Conservation (phyloP, 1,140 invertebrate species). For the Goniozus legneri region DNA sequence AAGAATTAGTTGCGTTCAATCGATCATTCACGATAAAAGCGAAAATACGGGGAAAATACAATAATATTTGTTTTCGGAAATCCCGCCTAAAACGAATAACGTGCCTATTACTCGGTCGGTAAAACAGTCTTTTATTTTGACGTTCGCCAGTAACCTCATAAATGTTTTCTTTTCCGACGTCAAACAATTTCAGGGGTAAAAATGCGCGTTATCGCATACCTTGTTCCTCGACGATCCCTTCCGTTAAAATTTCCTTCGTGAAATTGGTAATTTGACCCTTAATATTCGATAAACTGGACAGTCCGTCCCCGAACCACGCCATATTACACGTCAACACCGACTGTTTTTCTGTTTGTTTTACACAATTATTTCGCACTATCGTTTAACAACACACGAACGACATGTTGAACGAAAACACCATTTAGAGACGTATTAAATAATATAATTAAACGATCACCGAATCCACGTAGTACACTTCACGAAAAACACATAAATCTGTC, state of each 20-base stretch:
- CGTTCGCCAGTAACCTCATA: slow-evolving; percentile 35
- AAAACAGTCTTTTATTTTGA: slow-evolving; percentile 48
- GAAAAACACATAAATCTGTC: slow-evolving; percentile 17
- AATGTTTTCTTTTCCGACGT: background rate
- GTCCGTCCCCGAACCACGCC: slow-evolving; percentile 74
- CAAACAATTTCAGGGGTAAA: background rate
- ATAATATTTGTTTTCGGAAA: too few species aligned
- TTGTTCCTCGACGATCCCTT: slow-evolving; percentile 56
- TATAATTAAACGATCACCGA: slow-evolving; percentile 21
- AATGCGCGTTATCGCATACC: slow-evolving; percentile 50
- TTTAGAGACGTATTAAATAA: slow-evolving; percentile 8
- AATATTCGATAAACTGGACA: slow-evolving; percentile 65
- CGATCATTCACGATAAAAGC: too few species aligned
- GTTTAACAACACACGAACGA: slow-evolving; percentile 16
- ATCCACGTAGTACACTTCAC: slow-evolving; percentile 19
- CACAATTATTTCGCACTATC: slow-evolving; percentile 5
- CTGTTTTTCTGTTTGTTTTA: slow-evolving; percentile 4
- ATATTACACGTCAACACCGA: slow-evolving; percentile 57
- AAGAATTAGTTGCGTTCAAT: too few species aligned
- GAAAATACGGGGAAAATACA: too few species aligned
- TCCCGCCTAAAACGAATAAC: background rate
- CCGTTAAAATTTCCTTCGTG: slow-evolving; percentile 69
- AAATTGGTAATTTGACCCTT: slow-evolving; percentile 75
- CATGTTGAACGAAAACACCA: slow-evolving; percentile 11
- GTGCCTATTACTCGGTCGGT: slow-evolving; percentile 19